Percentiles rank a stretch among this genome's conserved stretches.
Evolutionary conservation across 2,888 invertebrate genomes (phyloP).

Genomic region (Calameuta idolon): DNA sequence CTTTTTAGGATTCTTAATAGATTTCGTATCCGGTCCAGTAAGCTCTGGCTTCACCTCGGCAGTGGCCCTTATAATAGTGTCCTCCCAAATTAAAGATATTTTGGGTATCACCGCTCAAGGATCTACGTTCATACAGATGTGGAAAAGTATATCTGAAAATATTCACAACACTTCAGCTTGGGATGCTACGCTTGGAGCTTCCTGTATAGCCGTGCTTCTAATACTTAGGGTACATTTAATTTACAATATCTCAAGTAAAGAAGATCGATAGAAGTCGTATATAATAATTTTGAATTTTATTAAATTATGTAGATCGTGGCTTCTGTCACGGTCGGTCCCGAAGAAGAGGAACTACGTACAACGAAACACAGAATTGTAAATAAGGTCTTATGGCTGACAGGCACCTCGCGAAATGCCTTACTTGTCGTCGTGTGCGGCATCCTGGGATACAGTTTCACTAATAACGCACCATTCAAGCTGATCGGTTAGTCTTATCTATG

Average conservation of each 20-base stretch:
- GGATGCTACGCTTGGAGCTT: constrained; percentile 81
- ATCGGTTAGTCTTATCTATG: constrained; percentile 70
- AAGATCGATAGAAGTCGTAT: background rate
- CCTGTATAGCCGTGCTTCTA: constrained; percentile 81
- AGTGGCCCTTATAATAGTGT: constrained; percentile 88
- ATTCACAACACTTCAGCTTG: constrained; percentile 75
- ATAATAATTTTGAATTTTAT: constrained; percentile 15
- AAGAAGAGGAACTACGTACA: constrained; percentile 69
- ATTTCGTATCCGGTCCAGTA: constrained; percentile 91
- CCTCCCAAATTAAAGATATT: constrained; percentile 89
- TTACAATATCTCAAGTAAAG: background rate
- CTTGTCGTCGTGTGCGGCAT: constrained; percentile 81
- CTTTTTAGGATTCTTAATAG: constrained; percentile 81
- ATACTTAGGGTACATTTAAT: constrained; percentile 77
- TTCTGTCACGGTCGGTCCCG: constrained; percentile 74
- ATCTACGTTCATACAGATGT: constrained; percentile 82
- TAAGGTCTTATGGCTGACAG: constrained; percentile 80
- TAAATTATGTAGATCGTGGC: constrained; percentile 72
- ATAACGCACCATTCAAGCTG: constrained; percentile 74
- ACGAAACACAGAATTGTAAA: constrained; percentile 73
- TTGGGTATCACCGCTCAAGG: constrained; percentile 80
- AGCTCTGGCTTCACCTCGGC: constrained; percentile 92
- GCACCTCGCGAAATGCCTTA: constrained; percentile 86
- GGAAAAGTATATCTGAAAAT: constrained; percentile 78
- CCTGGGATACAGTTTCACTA: constrained; percentile 76